Evolutionary conservation across 2,888 invertebrate species (phyloP).

Genomic region (Andrena camellia): DNA sequence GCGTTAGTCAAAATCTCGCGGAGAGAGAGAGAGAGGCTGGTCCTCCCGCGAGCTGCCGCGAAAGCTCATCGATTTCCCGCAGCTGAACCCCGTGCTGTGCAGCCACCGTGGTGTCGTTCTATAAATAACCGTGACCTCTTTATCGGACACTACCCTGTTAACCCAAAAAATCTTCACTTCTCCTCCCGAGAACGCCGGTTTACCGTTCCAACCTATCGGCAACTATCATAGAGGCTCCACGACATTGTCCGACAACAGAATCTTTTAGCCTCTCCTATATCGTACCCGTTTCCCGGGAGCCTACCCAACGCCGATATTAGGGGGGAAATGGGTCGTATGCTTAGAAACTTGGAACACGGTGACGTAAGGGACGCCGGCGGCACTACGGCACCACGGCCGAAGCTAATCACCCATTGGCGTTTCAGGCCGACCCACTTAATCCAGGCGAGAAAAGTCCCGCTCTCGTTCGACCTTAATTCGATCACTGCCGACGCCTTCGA

Average conservation of each 20-base stretch:
- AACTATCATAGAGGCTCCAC: not conserved
- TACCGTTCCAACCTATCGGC: not conserved
- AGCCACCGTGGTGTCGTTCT: conserved; percentile 41
- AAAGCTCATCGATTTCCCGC: conserved; percentile 61
- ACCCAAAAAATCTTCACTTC: conserved; percentile 24
- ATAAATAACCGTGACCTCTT: conserved; percentile 64
- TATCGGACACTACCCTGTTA: conserved; percentile 40
- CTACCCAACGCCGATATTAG: conserved; percentile 21
- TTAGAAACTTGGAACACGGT: conserved; percentile 21
- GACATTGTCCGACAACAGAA: not conserved
- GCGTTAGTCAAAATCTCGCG: not conserved
- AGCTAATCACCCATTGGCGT: conserved; percentile 62
- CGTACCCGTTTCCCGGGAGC: not conserved
- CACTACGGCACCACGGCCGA: conserved; percentile 11
- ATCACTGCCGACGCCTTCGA: conserved; percentile 59
- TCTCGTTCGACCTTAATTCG: conserved; percentile 67
- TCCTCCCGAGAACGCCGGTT: not conserved
- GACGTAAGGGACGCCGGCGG: conserved; percentile 44
- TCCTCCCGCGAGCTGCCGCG: conserved; percentile 43
- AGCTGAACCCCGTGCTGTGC: conserved; percentile 46
- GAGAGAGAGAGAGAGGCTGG: conserved; percentile 25
- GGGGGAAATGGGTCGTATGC: conserved; percentile 53
- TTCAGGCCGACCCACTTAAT: conserved; percentile 63
- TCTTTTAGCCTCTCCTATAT: not conserved
- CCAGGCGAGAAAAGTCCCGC: conserved; percentile 66